These are phyloP conservation scores for Leptosomus discolor DNA, from an alignment of 2,113 vertebrate species.

Conservation along the genomic window DNA sequence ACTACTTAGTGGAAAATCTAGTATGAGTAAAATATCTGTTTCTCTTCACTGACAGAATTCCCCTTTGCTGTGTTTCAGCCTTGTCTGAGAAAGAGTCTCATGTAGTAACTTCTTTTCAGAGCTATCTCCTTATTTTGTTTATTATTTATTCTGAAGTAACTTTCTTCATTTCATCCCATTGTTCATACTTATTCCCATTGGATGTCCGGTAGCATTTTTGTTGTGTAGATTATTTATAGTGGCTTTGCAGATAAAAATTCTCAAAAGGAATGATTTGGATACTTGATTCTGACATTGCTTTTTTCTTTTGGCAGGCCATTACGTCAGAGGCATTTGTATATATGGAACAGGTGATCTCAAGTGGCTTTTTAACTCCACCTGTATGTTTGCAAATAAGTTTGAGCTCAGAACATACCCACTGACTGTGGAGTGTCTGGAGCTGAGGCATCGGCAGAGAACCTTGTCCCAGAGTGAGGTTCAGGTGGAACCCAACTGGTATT, in stretches of 20 bases:
- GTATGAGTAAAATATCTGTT: background rate
- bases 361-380: conserved; percentile 68
- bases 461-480: conserved; percentile 71
- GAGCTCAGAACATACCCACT: conserved; percentile 72
- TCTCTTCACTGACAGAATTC: background rate
- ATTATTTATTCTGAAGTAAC: background rate
- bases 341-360: conserved; percentile 77
- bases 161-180: background rate
- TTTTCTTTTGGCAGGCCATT: conserved; percentile 64
- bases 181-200: background rate
- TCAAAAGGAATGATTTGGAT: background rate
- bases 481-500: conserved; percentile 72
- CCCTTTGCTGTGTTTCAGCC: background rate
- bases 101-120: background rate
- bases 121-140: background rate
- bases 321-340: conserved; percentile 74
- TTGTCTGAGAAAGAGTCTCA: background rate
- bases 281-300: background rate
- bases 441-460: conserved; percentile 70
- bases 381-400: conserved; percentile 81
- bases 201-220: background rate
- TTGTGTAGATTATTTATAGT: background rate
- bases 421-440: conserved; percentile 77
- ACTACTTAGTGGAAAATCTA: background rate
- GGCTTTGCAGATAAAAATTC: background rate